Evolutionary conservation across 2,888 invertebrate genomes (phyloP).

Genomic region (Drosophila niveifrons): DNA sequence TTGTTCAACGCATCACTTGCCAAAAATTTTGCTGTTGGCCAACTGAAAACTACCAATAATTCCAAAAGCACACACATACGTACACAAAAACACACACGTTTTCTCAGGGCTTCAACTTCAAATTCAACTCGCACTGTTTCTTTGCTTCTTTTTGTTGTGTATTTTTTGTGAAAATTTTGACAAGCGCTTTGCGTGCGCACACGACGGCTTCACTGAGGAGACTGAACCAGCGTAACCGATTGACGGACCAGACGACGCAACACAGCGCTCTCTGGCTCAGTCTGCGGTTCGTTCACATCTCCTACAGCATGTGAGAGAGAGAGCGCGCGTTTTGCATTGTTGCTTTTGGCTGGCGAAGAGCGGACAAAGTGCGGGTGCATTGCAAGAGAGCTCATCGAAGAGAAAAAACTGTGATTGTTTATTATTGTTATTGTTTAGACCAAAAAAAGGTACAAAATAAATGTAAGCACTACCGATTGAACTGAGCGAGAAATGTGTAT

Average conservation of each 20-base stretch:
- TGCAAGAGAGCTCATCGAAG: slow-evolving; percentile 17
- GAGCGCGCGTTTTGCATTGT: slow-evolving; percentile 8
- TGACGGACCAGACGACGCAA: slow-evolving; percentile 17
- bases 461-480: neutral
- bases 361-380: slow-evolving; percentile 15
- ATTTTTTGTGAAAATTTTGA: neutral
- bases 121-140: slow-evolving; percentile 26
- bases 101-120: slow-evolving; percentile 12
- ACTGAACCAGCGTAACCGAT: slow-evolving; percentile 39
- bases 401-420: slow-evolving; percentile 6
- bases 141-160: slow-evolving; percentile 9
- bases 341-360: slow-evolving; percentile 5
- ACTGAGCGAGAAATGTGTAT: neutral
- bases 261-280: slow-evolving; percentile 8
- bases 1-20: slow-evolving; percentile 68
- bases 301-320: slow-evolving; percentile 19
- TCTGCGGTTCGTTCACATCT: slow-evolving; percentile 11
- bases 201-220: slow-evolving; percentile 45
- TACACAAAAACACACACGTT: slow-evolving; percentile 24
- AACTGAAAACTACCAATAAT: slow-evolving; percentile 36
- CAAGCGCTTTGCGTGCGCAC: slow-evolving; percentile 47
- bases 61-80: slow-evolving; percentile 28
- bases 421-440: slow-evolving; percentile 2
- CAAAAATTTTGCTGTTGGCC: slow-evolving; percentile 52
- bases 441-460: neutral